Evolutionary conservation across 2,888 invertebrate genomes (phyloP).

Genomic region (Cantharis flavilabris): DNA sequence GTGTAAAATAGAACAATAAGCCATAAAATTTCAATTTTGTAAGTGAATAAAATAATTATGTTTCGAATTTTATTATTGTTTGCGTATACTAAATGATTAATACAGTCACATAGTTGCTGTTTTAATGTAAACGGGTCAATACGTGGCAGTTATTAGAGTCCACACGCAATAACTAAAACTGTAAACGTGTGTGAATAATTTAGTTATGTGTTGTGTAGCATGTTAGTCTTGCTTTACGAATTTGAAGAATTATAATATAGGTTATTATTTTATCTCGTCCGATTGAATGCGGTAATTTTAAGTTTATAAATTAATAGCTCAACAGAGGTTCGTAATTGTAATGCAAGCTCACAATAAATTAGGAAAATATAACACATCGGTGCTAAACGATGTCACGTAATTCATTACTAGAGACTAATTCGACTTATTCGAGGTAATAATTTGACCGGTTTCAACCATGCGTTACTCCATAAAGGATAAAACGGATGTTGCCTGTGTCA

Average conservation of each 20-base stretch:
- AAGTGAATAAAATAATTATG: not conserved
- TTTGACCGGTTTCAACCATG: constrained; percentile 27
- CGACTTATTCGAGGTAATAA: constrained; percentile 27
- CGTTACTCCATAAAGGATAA: constrained; percentile 28
- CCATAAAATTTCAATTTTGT: not conserved
- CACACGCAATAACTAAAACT: constrained; percentile 28
- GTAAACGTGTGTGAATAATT: constrained; percentile 32
- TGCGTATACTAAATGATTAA: not conserved
- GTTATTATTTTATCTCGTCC: constrained; percentile 18
- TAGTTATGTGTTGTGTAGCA: constrained; percentile 25
- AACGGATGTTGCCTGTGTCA: constrained; percentile 36
- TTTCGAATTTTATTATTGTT: not conserved
- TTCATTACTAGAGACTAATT: constrained; percentile 28
- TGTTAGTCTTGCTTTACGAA: constrained; percentile 15
- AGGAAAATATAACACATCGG: constrained; percentile 9
- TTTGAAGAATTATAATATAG: constrained; percentile 13
- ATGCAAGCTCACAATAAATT: not conserved
- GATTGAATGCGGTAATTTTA: not conserved
- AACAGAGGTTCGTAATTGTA: not conserved
- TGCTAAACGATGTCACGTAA: constrained; percentile 19
- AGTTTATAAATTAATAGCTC: constrained; percentile 9
- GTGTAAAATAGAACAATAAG: not conserved
- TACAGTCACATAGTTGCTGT: not conserved
- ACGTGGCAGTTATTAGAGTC: constrained; percentile 24
- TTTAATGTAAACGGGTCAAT: constrained; percentile 29